Evolutionary conservation across 2,888 invertebrate genomes (phyloP), one percentile per base, ranked within the genome.

Genomic region (Melanostoma scalare): DNA sequence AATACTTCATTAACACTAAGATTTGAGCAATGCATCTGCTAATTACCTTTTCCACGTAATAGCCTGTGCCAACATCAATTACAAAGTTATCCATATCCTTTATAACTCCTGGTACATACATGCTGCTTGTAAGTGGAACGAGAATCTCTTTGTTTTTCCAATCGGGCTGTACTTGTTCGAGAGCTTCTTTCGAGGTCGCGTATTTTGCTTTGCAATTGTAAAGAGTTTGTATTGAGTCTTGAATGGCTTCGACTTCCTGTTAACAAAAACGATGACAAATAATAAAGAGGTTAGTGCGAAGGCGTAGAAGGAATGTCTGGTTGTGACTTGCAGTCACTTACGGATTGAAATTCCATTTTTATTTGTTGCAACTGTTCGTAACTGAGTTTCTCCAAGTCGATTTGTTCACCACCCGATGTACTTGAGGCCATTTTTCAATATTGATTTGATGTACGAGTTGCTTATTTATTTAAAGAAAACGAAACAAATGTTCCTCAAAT

Each of bases 21-120:
- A 20, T 48, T 8, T 48, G 8, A 9, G 6, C 0, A 9, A 2
- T 3, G 20, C 20, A 2, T 31, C 8, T 8, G n/a, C 31, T 20
- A 53, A 10, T 89, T 90, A 96, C 97, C 94, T 98, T 98, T 91
- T 98, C 96, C 30, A 96, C 96, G 92, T 96, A 99, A 91, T 99
- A 99, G 85, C 99, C 98, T 65, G 99, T 99, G 63, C 99, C 99
- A 89, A 99, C 95, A 91, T 99, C 99, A 86, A 99, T 96, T 38
- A 99, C 93, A 67, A 98, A 97, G 90, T 95, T 95, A 68, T 96
- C 94, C 40, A 96, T 94, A 89, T 98, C 96, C 81, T 94, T 93
- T 76, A 99, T 93, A 87, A 94, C 94, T 2, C 99, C 99, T 48
- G 97, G 96, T 50, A 99, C 98, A 92, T 99, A 99, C 96, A 99